These are phyloP conservation scores for Edolisoma coerulescens DNA, from an alignment of 2,113 vertebrate species.

Conservation along the genomic window DNA sequence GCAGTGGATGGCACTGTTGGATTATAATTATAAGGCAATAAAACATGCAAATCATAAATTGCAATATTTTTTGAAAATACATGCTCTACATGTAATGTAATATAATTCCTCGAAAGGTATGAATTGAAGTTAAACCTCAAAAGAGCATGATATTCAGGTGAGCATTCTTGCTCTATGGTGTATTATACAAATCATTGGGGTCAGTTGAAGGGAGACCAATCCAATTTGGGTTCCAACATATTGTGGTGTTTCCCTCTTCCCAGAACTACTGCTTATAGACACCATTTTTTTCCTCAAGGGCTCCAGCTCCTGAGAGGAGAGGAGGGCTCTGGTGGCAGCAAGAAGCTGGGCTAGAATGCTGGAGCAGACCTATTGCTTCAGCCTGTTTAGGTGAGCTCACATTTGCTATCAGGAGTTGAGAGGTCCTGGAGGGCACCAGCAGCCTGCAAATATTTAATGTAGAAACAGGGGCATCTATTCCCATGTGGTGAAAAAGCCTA, in stretches of 20 bases:
- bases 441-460: neutral
- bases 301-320: neutral
- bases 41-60: slow-evolving; percentile 34
- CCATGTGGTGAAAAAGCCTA: accelerated
- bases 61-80: neutral
- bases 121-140: neutral
- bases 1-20: slow-evolving; percentile 73
- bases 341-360: neutral
- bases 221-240: neutral
- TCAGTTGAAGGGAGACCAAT: neutral
- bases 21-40: slow-evolving; percentile 63
- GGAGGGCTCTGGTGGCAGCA: neutral
- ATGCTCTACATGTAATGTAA: neutral
- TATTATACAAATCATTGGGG: neutral
- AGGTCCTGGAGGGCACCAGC: neutral
- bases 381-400: neutral
- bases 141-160: neutral
- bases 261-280: neutral
- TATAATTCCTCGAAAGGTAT: neutral
- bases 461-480: neutral
- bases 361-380: neutral
- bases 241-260: neutral
- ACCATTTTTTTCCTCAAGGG: neutral
- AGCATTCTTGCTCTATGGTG: neutral
- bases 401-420: neutral